Evolutionary conservation across 1,140 invertebrate species (phyloP).

Genomic region (Eumeta japonica): DNA sequence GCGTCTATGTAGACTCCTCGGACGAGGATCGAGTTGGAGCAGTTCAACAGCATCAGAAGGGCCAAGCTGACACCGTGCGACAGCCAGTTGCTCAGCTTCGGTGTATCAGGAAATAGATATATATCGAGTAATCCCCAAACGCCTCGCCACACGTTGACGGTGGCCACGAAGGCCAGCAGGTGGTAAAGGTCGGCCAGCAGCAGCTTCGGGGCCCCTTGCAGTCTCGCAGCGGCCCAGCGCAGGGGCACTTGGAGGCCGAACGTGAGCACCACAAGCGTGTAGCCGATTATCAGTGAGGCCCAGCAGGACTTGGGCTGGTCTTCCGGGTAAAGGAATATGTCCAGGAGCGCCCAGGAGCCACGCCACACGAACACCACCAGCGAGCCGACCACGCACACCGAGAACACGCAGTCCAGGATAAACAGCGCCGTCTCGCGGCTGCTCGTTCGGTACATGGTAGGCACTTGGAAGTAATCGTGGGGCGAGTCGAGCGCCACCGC

Average conservation of each 20-base stretch:
- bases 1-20: conserved; percentile 82
- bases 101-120: conserved; percentile 73
- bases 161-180: conserved; percentile 74
- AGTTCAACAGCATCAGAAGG: conserved; percentile 77
- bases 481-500: conserved; percentile 71
- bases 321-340: conserved; percentile 74
- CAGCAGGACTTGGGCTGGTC: conserved; percentile 60
- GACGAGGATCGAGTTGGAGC: conserved; percentile 79
- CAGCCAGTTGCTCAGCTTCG: conserved; percentile 74
- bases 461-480: conserved; percentile 76
- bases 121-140: conserved; percentile 78
- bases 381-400: conserved; percentile 77
- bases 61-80: conserved; percentile 71
- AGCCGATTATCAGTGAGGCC: conserved; percentile 75
- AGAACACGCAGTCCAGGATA: conserved; percentile 81
- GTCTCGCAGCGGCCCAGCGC: conserved; percentile 64
- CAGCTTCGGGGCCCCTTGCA: conserved; percentile 66
- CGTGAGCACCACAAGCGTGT: conserved; percentile 67
- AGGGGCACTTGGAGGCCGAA: conserved; percentile 73
- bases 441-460: conserved; percentile 76
- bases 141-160: conserved; percentile 84
- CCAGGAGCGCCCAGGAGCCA: conserved; percentile 78
- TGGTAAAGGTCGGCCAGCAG: conserved; percentile 73
- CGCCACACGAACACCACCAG: conserved; percentile 86
- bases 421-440: conserved; percentile 70